Evolutionary conservation across 2,888 invertebrate species (phyloP).

Genomic region (Habrosyne pyritoides): DNA sequence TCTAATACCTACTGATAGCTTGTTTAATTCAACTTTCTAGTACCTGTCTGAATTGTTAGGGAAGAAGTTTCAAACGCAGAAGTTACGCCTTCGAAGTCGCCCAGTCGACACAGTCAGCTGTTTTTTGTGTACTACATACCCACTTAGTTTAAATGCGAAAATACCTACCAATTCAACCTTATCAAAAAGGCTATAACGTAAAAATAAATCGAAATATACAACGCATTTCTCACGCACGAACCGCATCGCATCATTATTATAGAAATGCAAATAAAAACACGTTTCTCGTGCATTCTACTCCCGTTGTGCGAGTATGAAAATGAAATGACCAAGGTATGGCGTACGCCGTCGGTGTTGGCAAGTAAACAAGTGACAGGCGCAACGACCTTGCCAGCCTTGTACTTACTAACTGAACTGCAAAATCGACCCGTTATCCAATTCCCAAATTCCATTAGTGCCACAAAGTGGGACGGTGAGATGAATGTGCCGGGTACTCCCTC

Average conservation of each 20-base stretch:
- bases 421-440: conserved; percentile 48
- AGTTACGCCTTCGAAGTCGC: neutral
- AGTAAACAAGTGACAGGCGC: conserved; percentile 41
- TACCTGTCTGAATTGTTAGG: neutral
- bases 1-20: conserved; percentile 19
- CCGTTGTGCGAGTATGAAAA: neutral
- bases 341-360: neutral
- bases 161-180: neutral
- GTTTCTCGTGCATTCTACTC: neutral
- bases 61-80: neutral
- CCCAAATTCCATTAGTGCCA: conserved; percentile 55
- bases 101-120: too few relatives aligned
- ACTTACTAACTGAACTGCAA: conserved; percentile 13
- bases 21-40: too few relatives aligned
- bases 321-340: neutral
- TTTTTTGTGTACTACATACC: too few relatives aligned
- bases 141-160: too few relatives aligned
- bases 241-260: neutral
- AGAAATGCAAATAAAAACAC: neutral
- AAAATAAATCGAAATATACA: neutral
- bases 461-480: conserved; percentile 4
- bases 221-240: neutral
- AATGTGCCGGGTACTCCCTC: neutral
- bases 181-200: neutral
- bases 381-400: conserved; percentile 54